A percentile compares a stretch with the other conserved stretches of the same genome.
phyloP scores from a whole-genome alignment of 2,797 vertebrate species.

The Hirundo rustica region DNA sequence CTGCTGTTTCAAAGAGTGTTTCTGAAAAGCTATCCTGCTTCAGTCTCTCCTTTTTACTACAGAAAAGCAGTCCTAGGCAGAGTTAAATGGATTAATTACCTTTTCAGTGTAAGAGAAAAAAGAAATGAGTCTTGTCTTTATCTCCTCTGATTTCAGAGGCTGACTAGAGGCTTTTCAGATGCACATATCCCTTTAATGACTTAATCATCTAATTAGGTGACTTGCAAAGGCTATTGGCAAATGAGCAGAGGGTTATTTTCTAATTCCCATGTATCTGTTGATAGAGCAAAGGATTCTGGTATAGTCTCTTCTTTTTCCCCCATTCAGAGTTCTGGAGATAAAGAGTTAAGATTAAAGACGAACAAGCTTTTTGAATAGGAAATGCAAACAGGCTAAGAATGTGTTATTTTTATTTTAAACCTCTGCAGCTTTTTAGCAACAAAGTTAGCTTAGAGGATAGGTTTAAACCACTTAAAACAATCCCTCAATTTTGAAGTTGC shows the following conservation, averaged over 20 bases:
- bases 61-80: constrained; percentile 78
- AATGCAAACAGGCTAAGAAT: constrained; percentile 53
- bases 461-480: constrained; percentile 67
- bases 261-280: constrained; percentile 80
- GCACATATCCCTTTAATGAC: constrained; percentile 85
- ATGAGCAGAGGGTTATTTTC: constrained; percentile 85
- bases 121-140: constrained; percentile 78
- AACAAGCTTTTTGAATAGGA: constrained; percentile 65
- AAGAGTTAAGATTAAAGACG: constrained; percentile 71
- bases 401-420: constrained; percentile 62
- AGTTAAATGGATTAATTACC: constrained; percentile 96
- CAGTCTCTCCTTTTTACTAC: constrained; percentile 79
- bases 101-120: constrained; percentile 77
- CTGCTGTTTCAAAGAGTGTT: constrained; percentile 87
- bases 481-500: constrained; percentile 31
- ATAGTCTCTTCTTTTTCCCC: constrained; percentile 33
- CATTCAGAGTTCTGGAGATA: constrained; percentile 62
- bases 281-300: constrained; percentile 72
- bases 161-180: constrained; percentile 86
- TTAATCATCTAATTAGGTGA: constrained; percentile 96
- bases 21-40: constrained; percentile 85
- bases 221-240: constrained; percentile 83
- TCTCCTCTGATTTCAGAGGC: constrained; percentile 86
- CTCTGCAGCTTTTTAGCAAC: constrained; percentile 43
- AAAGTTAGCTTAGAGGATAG: constrained; percentile 39